Evolutionary conservation across 2,888 invertebrate species (phyloP), one percentile per base, ranked within the genome.

Genomic region (Pinctada fucata): DNA sequence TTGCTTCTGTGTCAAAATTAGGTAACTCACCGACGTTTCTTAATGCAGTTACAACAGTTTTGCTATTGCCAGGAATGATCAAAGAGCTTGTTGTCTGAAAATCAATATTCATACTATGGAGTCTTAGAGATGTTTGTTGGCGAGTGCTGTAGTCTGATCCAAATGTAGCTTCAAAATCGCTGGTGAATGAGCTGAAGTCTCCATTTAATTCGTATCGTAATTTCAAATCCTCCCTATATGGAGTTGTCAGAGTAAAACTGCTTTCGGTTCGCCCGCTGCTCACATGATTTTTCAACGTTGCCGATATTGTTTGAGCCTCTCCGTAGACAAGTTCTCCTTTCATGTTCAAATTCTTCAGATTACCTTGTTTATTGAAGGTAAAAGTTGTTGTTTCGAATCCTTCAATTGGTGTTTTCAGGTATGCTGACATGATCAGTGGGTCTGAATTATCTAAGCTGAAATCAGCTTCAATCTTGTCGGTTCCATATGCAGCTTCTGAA

Each of bases 161-260:
- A 13, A 80, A 50, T 6, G 73, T 47, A 0, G 80, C 3, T 48
- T 79, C 79, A 45, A 70, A 66, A 13, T 51, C 67, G 31, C 75
- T 78, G 1, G 68, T 71, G 50, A 84, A 81, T 71, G 82, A 76
- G n/a, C 68, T 73, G 51, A 67, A 50, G 13, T 49, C 58, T 31
- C 83, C 83, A 48, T 72, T 74, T 49, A 84, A 81, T 45, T 68
- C 48, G 16, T 71, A 77, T 48, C 66, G 78, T 0, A 83, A 16
- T 6, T 66, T 58, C n/a, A 84, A 75, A 64, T 79, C 79, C 16
- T 84, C 81, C 3, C 83, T 81, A 73, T 74, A 83, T 45, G 83
- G 83, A 45, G 82, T 84, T 75, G 73, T 76, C 6, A 85, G 3
- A 8, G 72, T 77, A 5, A 74, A 66, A n/a, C n/a, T n/a, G 45